Evolutionary conservation across 1,140 invertebrate genomes (phyloP).

Genomic region (Chlorops oryzae): DNA sequence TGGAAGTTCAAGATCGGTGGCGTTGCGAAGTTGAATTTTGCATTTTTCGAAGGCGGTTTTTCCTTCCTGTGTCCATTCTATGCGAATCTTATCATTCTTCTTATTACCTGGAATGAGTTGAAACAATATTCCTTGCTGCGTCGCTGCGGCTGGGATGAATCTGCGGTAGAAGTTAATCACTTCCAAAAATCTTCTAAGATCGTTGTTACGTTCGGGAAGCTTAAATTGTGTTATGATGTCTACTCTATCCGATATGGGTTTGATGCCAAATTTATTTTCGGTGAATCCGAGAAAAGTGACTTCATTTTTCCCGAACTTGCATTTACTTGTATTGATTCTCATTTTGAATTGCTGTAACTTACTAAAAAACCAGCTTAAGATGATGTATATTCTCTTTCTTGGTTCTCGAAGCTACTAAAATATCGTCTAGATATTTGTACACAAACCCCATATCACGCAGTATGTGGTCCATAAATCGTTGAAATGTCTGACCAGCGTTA

Average conservation of each 20-base stretch:
- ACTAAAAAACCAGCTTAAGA: slow-evolving; percentile 21
- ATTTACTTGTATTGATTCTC: slow-evolving; percentile 30
- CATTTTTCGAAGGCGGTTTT: slow-evolving; percentile 23
- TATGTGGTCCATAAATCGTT: slow-evolving; percentile 49
- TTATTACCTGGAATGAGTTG: slow-evolving; percentile 17
- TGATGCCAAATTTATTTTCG: slow-evolving; percentile 21
- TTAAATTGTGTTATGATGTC: slow-evolving; percentile 21
- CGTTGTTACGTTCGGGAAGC: slow-evolving; percentile 27
- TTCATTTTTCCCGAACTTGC: slow-evolving; percentile 22
- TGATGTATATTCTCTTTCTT: slow-evolving; percentile 31
- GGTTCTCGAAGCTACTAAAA: slow-evolving; percentile 47
- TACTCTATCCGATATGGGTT: slow-evolving; percentile 4
- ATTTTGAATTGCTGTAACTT: slow-evolving; percentile 24
- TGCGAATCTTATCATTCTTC: slow-evolving; percentile 32
- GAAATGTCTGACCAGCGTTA: slow-evolving; percentile 47
- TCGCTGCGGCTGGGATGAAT: slow-evolving; percentile 28
- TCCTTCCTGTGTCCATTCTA: too few species aligned
- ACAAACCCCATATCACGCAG: slow-evolving; percentile 40
- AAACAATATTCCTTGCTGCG: slow-evolving; percentile 22
- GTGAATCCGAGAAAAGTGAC: slow-evolving; percentile 27
- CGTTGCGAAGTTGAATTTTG: slow-evolving; percentile 30
- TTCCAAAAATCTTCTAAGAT: slow-evolving; percentile 45
- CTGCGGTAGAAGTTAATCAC: slow-evolving; percentile 45
- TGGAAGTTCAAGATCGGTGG: slow-evolving; percentile 19
- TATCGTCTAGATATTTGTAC: slow-evolving; percentile 49